phyloP scores from a whole-genome alignment of 2,797 vertebrate genomes.

The Rhinatrema bivittatum region DNA sequence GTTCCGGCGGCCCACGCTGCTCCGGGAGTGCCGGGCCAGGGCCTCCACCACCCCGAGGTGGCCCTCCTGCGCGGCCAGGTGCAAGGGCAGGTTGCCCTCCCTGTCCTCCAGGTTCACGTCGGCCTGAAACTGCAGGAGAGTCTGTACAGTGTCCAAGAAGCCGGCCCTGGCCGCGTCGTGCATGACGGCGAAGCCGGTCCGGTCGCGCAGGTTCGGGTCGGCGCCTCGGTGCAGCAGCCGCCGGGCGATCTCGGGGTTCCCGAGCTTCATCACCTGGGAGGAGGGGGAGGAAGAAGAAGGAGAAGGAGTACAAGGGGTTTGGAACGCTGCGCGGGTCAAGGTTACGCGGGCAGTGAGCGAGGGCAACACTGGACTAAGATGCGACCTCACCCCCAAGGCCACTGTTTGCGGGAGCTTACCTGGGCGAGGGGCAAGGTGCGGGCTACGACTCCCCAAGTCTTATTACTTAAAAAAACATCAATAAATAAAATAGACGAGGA shows the following conservation, averaged over 20 bases:
- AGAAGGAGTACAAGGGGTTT: too few species aligned
- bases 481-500: too few species aligned
- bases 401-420: too few species aligned
- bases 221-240: constrained; percentile 65
- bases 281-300: constrained; percentile 14
- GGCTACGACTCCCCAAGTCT: too few species aligned
- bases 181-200: constrained; percentile 65
- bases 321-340: too few species aligned
- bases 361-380: too few species aligned
- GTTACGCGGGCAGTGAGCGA: too few species aligned
- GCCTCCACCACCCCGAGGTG: constrained; percentile 64
- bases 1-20: constrained; percentile 57
- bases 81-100: constrained; percentile 80
- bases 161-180: constrained; percentile 87
- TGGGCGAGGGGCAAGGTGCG: too few species aligned
- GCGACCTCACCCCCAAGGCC: too few species aligned
- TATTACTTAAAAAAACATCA: too few species aligned
- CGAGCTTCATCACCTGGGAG: constrained; percentile 75
- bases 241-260: constrained; percentile 56
- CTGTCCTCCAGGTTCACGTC: constrained; percentile 70
- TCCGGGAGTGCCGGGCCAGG: constrained; percentile 53
- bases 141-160: constrained; percentile 70
- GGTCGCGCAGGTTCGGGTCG: constrained; percentile 69
- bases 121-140: constrained; percentile 63
- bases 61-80: constrained; percentile 78